A percentile compares a stretch with the other conserved stretches of the same genome.
phyloP scores from a whole-genome alignment of 2,797 vertebrate genomes.

The Sebastes baramenuke region DNA sequence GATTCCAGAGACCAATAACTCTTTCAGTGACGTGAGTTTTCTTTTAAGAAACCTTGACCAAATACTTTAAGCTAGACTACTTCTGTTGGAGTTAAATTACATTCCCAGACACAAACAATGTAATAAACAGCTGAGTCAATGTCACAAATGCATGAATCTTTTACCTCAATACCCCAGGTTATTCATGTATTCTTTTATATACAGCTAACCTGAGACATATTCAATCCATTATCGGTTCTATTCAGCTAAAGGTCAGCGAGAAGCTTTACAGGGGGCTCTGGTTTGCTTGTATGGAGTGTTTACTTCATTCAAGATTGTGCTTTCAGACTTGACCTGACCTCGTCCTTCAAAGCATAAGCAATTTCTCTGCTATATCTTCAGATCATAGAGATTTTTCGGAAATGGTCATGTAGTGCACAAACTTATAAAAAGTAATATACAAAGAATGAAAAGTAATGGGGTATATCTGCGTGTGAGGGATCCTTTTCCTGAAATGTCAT shows the following conservation, averaged over 20 bases:
- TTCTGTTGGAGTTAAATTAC: background rate
- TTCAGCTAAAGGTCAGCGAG: slow-evolving; percentile 32
- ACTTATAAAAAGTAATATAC: background rate
- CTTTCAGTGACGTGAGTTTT: background rate
- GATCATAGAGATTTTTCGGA: slow-evolving; percentile 2
- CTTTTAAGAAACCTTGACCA: background rate
- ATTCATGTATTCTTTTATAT: background rate
- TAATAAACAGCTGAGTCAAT: slow-evolving; percentile 3
- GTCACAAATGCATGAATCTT: background rate
- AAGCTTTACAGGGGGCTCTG: background rate
- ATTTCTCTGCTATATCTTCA: background rate
- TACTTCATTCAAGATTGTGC: slow-evolving; percentile 24
- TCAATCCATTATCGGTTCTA: slow-evolving; percentile 14
- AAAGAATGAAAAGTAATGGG: background rate
- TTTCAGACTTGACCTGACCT: slow-evolving; percentile 31
- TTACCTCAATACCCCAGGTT: background rate
- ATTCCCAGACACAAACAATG: background rate
- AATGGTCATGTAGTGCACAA: background rate
- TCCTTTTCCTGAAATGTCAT: slow-evolving; percentile 37
- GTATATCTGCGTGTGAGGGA: slow-evolving; percentile 3
- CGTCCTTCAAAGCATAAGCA: background rate
- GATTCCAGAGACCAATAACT: background rate
- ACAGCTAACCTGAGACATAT: slow-evolving; percentile 16
- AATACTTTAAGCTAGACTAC: background rate
- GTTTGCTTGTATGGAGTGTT: background rate